Evolutionary conservation across 2,113 vertebrate genomes (phyloP), one percentile per base, ranked within the genome.

Genomic region (Prinia subflava): DNA sequence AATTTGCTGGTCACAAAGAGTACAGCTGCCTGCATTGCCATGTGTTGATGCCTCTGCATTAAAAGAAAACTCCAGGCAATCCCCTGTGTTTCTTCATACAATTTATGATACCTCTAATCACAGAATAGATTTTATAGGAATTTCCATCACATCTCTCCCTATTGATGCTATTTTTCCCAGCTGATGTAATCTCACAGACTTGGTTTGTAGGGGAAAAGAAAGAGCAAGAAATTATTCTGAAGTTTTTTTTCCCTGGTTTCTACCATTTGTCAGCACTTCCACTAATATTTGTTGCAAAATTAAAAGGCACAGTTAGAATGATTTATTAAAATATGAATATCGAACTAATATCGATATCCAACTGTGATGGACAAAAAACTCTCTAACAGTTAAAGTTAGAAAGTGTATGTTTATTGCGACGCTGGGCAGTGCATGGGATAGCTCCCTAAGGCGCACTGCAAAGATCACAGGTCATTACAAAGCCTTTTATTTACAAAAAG

Each of bases 71-170:
- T 87, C 80, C 59, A 92, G 90, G 87, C 87, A 92, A 92, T 71
- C 74, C 89, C 79, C 31, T 68, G 39, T 55, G 77, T 47, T 89
- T 87, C 52, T 83, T 76, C 47, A 65, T 75, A 18, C 1, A 3
- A 76, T 95, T 94, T 76, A 89, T 13, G 31, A 92, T 94, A 90
- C 49, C 64, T 92, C 47, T 92, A 95, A 96, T 79, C 75, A 96
- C 68, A 75, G 78, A 93, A 82, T 50, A 49, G 52, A 78, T 65
- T 95, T 94, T 91, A 93, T 78, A 89, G 93, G 88, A 94, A 94
- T 93, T 96, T 96, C 91, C 68, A 92, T 92, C 75, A 30, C 75
- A 56, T 47, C 28, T 42, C 41, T 50, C 64, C 47, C 27, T 74
- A 46, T 81, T 42, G 53, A 68, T 94, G 96, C 63, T 94, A 24